phyloP scores from a whole-genome alignment of 2,113 vertebrate species.

The Callopanchax toddi region DNA sequence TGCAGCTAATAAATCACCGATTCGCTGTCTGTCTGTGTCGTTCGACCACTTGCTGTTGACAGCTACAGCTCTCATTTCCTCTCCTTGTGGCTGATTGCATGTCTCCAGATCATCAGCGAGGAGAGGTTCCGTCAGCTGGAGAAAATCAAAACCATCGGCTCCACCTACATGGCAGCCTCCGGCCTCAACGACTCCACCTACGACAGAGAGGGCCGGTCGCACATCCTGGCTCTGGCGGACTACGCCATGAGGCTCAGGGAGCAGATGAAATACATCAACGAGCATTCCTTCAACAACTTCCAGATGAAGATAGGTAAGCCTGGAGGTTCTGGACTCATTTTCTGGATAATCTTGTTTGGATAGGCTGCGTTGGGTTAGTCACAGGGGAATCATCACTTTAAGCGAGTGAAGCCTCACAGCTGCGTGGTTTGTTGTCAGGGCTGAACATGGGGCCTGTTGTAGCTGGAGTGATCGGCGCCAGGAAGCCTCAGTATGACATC shows the following conservation, averaged over 20 bases:
- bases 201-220: slow-evolving; percentile 88
- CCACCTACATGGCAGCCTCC: slow-evolving; percentile 96
- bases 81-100: neutral
- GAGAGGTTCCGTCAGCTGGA: slow-evolving; percentile 91
- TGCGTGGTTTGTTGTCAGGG: slow-evolving; percentile 73
- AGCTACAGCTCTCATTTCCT: slow-evolving; percentile 8
- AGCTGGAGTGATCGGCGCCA: slow-evolving; percentile 93
- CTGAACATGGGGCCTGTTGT: slow-evolving; percentile 96
- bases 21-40: neutral
- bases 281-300: slow-evolving; percentile 97
- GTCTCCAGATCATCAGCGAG: slow-evolving; percentile 89
- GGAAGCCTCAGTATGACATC: slow-evolving; percentile 96
- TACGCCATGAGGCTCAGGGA: slow-evolving; percentile 93
- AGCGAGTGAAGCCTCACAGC: slow-evolving; percentile 12
- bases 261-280: slow-evolving; percentile 96
- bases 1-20: neutral
- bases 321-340: slow-evolving; percentile 1
- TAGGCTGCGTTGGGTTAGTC: neutral
- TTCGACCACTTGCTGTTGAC: neutral
- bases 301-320: slow-evolving; percentile 94
- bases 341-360: neutral
- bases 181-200: slow-evolving; percentile 93
- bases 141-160: slow-evolving; percentile 98
- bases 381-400: neutral
- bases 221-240: slow-evolving; percentile 90